Percentiles rank a stretch among this genome's conserved stretches.
These are phyloP conservation scores for Neosalanx taihuensis DNA, from an alignment of 2,797 vertebrate species.

Conservation along the genomic window DNA sequence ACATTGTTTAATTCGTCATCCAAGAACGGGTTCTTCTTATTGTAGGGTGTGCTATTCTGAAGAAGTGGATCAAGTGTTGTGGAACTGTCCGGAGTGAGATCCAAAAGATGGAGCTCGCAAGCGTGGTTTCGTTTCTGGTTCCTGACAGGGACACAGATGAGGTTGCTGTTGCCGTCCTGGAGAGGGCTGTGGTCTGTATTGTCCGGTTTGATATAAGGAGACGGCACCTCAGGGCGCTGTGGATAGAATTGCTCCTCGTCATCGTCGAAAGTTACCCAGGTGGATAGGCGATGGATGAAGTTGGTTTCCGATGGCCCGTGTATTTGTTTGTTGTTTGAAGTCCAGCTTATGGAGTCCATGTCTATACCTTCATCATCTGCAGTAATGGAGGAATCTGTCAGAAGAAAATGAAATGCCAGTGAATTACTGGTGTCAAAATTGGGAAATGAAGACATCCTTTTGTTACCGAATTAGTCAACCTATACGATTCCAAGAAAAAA, in stretches of 20 bases:
- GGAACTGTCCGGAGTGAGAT: conserved; percentile 74
- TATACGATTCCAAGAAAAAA: no score
- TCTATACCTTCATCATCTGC: conserved; percentile 85
- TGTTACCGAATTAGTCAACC: no score
- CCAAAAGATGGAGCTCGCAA: conserved; percentile 59
- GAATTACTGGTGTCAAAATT: background rate
- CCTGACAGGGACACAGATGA: conserved; percentile 52
- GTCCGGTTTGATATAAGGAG: conserved; percentile 57
- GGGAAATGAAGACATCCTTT: no score
- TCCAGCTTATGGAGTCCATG: conserved; percentile 79
- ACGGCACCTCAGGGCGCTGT: conserved; percentile 50
- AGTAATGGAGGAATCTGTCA: conserved; percentile 73
- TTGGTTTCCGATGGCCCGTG: conserved; percentile 67
- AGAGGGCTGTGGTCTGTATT: conserved; percentile 42
- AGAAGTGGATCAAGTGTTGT: conserved; percentile 69
- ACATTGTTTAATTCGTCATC: conserved; percentile 78
- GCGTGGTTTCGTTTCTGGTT: conserved; percentile 27
- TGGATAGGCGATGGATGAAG: conserved; percentile 74
- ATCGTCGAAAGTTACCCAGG: conserved; percentile 90
- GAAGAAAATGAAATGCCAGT: conserved; percentile 11
- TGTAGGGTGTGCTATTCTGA: conserved; percentile 62
- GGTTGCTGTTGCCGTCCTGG: conserved; percentile 66
- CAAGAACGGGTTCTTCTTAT: conserved; percentile 84
- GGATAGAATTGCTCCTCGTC: conserved; percentile 57
- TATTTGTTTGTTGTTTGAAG: conserved; percentile 59